These are phyloP conservation scores for Drosophila ustulata DNA, from an alignment of 2,888 invertebrate species.

Conservation along the genomic window DNA sequence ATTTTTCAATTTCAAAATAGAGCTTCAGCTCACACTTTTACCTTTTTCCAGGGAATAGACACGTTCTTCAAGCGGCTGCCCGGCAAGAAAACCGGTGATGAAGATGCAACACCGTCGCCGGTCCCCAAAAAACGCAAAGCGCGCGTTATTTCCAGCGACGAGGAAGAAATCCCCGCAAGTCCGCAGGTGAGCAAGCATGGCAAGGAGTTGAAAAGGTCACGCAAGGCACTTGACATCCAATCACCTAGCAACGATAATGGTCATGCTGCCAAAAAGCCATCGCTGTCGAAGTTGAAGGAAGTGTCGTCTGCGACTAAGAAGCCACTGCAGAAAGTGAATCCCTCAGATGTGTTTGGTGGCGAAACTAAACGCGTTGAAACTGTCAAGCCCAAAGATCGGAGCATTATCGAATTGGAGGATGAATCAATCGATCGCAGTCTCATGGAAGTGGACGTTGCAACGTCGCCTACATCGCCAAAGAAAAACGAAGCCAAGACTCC, in stretches of 20 bases:
- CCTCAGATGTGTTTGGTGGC: slow-evolving; percentile 87
- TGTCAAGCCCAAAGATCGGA: slow-evolving; percentile 73
- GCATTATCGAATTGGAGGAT: slow-evolving; percentile 84
- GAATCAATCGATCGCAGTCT: slow-evolving; percentile 87
- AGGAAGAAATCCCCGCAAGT: slow-evolving; percentile 87
- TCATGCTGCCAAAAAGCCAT: slow-evolving; percentile 61
- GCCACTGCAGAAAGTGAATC: slow-evolving; percentile 85
- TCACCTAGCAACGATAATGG: slow-evolving; percentile 35
- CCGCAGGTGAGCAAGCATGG: slow-evolving; percentile 80
- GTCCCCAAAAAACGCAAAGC: slow-evolving; percentile 80
- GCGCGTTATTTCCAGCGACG: slow-evolving; percentile 86
- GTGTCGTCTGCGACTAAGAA: slow-evolving; percentile 25
- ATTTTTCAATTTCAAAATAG: neutral
- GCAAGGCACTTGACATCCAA: slow-evolving; percentile 28
- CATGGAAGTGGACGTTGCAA: slow-evolving; percentile 71
- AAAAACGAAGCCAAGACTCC: slow-evolving; percentile 19
- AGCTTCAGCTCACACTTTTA: neutral
- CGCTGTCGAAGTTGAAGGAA: slow-evolving; percentile 70
- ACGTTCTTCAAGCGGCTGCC: slow-evolving; percentile 71
- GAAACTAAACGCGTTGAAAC: slow-evolving; percentile 87
- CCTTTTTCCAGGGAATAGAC: slow-evolving; percentile 69
- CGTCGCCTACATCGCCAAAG: slow-evolving; percentile 10
- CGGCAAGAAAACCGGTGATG: slow-evolving; percentile 57
- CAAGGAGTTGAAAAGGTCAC: slow-evolving; percentile 86
- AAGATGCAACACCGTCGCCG: slow-evolving; percentile 43